Conservation (phyloP, 2,888 invertebrate species). For the Cataglyphis cursor region DNA sequence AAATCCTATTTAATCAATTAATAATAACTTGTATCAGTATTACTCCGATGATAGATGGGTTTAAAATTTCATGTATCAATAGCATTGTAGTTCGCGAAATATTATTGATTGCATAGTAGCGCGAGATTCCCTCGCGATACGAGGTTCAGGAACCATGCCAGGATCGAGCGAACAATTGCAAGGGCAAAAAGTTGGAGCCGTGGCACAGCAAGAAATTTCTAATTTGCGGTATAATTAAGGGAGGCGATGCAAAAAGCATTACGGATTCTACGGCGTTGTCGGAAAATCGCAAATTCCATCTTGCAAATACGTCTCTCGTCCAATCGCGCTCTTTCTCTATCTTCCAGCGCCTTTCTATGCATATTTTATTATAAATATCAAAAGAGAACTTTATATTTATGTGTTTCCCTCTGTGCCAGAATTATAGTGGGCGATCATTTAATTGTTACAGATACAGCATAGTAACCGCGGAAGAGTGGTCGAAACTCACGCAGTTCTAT, state of each 20-base stretch:
- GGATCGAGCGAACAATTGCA: slow-evolving; percentile 78
- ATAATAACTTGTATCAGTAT: background rate
- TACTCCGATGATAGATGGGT: slow-evolving; percentile 19
- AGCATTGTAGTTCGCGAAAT: slow-evolving; percentile 49
- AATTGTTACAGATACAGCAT: slow-evolving; percentile 78
- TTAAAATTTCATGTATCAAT: slow-evolving; percentile 45
- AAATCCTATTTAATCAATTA: background rate
- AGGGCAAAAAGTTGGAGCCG: slow-evolving; percentile 80
- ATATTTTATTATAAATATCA: slow-evolving; percentile 37
- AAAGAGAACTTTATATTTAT: background rate
- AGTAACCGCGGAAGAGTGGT: slow-evolving; percentile 82
- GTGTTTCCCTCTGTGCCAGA: slow-evolving; percentile 2
- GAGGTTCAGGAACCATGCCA: slow-evolving; percentile 75
- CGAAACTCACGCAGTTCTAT: slow-evolving; percentile 81
- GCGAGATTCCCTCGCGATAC: slow-evolving; percentile 69
- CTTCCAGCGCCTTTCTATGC: background rate
- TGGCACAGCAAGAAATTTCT: slow-evolving; percentile 84
- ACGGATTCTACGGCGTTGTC: slow-evolving; percentile 81
- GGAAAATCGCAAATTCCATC: slow-evolving; percentile 83
- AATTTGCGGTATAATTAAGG: slow-evolving; percentile 87
- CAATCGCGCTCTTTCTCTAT: slow-evolving; percentile 26
- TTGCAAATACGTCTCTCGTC: slow-evolving; percentile 70
- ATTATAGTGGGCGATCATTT: background rate
- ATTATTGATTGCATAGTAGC: slow-evolving; percentile 68
- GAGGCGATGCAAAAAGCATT: slow-evolving; percentile 83